Evolutionary conservation across 37 sponge, comb jelly and placozoan genomes (phyloP).

Genomic region (Ianthella basta): DNA sequence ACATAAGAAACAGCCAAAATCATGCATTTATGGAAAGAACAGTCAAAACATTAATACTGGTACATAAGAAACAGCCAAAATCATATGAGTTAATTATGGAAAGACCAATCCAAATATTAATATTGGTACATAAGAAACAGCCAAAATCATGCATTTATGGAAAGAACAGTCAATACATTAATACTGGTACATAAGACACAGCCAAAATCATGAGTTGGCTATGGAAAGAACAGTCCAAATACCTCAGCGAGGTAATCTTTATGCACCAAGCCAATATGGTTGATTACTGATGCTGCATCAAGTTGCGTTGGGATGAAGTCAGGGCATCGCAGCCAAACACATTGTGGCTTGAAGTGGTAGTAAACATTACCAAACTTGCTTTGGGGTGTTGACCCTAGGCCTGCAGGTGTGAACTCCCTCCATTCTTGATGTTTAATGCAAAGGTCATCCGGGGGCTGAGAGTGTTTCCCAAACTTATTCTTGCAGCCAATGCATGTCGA

Average conservation of each 20-base stretch:
- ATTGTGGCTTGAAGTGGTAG: constrained; percentile 15
- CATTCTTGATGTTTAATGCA: constrained; percentile 41
- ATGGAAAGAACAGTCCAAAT: background rate
- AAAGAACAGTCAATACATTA: background rate
- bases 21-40: background rate
- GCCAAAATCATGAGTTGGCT: background rate
- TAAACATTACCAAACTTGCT: constrained; percentile 27
- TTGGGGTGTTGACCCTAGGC: background rate
- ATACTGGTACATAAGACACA: background rate
- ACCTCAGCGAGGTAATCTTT: background rate
- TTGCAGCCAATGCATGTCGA: constrained; percentile 34
- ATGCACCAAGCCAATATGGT: no score
- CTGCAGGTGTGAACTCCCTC: constrained; percentile 25
- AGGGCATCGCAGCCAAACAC: constrained; percentile 20
- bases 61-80: no score
- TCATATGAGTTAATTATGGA: no score
- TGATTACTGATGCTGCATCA: background rate
- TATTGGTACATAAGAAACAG: no score
- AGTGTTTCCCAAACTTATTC: constrained; percentile 30
- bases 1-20: background rate
- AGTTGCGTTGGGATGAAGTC: constrained; percentile 1
- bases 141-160: background rate
- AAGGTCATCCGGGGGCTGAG: constrained; percentile 24
- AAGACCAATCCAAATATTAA: no score
- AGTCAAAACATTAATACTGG: background rate